Percentiles rank a stretch among this genome's conserved stretches.
Conservation (phyloP, 1,140 invertebrate genomes). For the Bombus pyrosoma region DNA sequence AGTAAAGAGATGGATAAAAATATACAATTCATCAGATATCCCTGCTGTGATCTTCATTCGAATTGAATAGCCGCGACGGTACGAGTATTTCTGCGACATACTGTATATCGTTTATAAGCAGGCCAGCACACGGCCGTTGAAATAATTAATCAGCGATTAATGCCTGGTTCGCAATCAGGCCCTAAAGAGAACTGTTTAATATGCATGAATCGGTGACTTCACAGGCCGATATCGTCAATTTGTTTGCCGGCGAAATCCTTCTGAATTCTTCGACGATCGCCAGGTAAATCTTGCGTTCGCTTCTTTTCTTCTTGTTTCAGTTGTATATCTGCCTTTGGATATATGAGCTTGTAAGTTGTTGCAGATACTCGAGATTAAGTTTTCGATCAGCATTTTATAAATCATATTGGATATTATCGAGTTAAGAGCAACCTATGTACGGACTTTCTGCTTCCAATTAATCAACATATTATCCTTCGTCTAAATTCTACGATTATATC, state of each 20-base stretch:
- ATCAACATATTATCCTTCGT: too few species aligned
- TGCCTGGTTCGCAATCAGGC: background rate
- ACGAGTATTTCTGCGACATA: background rate
- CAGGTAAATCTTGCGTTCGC: background rate
- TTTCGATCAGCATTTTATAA: too few species aligned
- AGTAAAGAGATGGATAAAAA: background rate
- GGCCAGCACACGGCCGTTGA: background rate
- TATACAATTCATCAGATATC: background rate
- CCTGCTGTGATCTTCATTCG: too few species aligned
- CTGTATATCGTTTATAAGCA: background rate
- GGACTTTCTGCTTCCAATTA: too few species aligned
- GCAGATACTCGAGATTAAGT: too few species aligned
- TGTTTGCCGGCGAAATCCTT: background rate
- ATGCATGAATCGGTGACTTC: conserved; percentile 35
- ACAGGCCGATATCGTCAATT: conserved; percentile 21
- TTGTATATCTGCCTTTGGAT: background rate
- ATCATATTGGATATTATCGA: too few species aligned
- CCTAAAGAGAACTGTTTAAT: conserved; percentile 13
- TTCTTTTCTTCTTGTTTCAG: background rate
- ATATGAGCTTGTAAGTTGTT: background rate
- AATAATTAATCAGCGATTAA: conserved; percentile 42
- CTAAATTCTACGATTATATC: too few species aligned
- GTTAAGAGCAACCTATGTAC: too few species aligned
- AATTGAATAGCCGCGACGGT: too few species aligned
- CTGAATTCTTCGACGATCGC: background rate